Conservation (phyloP, 2,888 invertebrate species). For the Hypercompe scribonia region DNA sequence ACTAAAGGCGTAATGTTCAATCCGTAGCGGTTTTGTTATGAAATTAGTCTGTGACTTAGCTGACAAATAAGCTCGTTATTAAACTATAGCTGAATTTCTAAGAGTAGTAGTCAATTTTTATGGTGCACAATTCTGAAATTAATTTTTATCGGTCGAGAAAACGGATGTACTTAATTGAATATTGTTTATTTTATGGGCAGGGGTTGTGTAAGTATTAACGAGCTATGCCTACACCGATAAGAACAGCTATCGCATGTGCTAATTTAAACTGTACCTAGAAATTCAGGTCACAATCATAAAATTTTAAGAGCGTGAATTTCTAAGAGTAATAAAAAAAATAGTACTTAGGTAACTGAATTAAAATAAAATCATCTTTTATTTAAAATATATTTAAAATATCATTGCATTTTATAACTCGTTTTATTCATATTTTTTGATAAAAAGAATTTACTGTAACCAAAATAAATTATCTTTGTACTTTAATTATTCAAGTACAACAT, state of each 20-base stretch:
- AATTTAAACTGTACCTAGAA: background rate
- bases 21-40: background rate
- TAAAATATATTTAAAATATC: no score
- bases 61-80: background rate
- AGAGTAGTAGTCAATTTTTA: background rate
- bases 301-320: background rate
- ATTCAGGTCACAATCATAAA: constrained; percentile 16
- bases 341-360: background rate
- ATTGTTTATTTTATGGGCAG: constrained; percentile 15
- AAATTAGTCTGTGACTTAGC: background rate
- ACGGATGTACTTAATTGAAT: constrained; percentile 19
- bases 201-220: constrained; percentile 22
- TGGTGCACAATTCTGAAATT: constrained; percentile 11
- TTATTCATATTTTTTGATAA: background rate
- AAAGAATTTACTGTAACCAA: background rate
- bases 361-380: background rate
- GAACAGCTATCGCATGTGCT: background rate
- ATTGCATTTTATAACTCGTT: background rate
- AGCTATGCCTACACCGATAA: constrained; percentile 18
- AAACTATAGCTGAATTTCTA: background rate
- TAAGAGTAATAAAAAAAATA: background rate
- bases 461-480: background rate
- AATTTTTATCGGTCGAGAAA: constrained; percentile 10
- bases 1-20: background rate
- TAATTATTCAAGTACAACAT: background rate